A percentile compares a stretch with the other conserved stretches of the same genome.
Evolutionary conservation across 2,797 vertebrate genomes (phyloP).

Genomic region (Alosa sapidissima): DNA sequence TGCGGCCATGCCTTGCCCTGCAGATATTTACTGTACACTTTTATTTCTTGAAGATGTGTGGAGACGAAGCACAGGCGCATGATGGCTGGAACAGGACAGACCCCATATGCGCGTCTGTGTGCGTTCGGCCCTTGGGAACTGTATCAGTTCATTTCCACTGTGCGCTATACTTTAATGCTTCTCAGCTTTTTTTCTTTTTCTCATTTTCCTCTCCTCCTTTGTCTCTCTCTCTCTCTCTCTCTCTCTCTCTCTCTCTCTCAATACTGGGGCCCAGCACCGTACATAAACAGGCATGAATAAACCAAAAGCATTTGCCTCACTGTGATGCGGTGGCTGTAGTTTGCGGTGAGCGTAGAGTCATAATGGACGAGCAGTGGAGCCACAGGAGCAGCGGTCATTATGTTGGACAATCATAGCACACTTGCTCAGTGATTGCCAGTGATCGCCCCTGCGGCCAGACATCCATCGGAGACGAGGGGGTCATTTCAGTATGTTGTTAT

Average conservation of each 20-base stretch:
- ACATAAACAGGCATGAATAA: background rate
- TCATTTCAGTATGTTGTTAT: slow-evolving; percentile 24
- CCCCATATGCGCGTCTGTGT: slow-evolving; percentile 17
- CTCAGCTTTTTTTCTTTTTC: background rate
- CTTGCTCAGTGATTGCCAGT: background rate
- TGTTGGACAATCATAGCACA: slow-evolving; percentile 32
- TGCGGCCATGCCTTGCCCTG: slow-evolving; percentile 38
- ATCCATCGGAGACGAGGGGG: slow-evolving; percentile 2
- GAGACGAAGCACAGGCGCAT: background rate
- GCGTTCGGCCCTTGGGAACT: background rate
- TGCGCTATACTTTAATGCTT: background rate
- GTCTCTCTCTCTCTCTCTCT: background rate
- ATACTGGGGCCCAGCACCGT: background rate
- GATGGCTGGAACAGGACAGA: background rate
- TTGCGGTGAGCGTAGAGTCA: slow-evolving; percentile 3
- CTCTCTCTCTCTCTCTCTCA: background rate
- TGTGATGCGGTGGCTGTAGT: background rate
- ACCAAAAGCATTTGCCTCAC: background rate
- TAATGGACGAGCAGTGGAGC: background rate
- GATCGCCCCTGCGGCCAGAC: background rate
- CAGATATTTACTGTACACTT: slow-evolving; percentile 13
- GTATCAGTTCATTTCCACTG: slow-evolving; percentile 4
- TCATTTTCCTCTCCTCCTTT: background rate
- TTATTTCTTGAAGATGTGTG: background rate
- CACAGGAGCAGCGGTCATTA: background rate